These are phyloP conservation scores for Rotaria magnacalcarata DNA, from an alignment of 2,888 invertebrate species.

Conservation along the genomic window DNA sequence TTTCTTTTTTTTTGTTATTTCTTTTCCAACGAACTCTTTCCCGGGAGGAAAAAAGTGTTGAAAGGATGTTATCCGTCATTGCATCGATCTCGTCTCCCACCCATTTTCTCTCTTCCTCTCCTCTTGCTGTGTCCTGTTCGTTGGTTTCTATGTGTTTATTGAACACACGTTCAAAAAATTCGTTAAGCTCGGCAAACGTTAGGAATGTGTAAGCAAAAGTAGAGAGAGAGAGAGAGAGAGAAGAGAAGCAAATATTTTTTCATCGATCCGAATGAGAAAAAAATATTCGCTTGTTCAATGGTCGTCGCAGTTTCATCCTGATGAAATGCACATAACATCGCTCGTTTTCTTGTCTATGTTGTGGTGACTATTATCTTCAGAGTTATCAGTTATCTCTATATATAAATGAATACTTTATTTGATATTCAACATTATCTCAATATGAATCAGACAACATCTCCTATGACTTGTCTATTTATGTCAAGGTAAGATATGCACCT, in stretches of 20 bases:
- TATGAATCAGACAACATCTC: slow-evolving; percentile 1
- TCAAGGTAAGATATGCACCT: background rate
- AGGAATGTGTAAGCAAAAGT: background rate
- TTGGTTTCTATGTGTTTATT: background rate
- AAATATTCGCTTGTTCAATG: background rate
- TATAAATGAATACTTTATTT: background rate
- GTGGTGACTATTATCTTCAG: slow-evolving; percentile 22
- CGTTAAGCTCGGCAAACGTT: slow-evolving; percentile 26
- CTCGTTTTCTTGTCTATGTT: background rate
- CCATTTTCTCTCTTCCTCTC: background rate
- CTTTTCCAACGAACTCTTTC: slow-evolving; percentile 29
- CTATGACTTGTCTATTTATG: background rate
- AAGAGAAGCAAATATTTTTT: slow-evolving; percentile 22
- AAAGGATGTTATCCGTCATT: slow-evolving; percentile 31
- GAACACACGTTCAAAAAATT: slow-evolving; percentile 12
- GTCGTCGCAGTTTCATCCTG: background rate
- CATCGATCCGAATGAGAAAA: background rate
- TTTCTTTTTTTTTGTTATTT: background rate
- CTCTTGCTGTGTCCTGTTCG: slow-evolving; percentile 13
- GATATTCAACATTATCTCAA: background rate
- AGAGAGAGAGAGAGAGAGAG: background rate
- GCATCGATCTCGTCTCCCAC: slow-evolving; percentile 14
- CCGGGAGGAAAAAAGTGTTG: slow-evolving; percentile 26
- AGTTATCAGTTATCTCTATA: background rate
- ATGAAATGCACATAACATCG: slow-evolving; percentile 18